phyloP scores from a whole-genome alignment of 2,113 vertebrate genomes.

The Neotoma lepida region DNA sequence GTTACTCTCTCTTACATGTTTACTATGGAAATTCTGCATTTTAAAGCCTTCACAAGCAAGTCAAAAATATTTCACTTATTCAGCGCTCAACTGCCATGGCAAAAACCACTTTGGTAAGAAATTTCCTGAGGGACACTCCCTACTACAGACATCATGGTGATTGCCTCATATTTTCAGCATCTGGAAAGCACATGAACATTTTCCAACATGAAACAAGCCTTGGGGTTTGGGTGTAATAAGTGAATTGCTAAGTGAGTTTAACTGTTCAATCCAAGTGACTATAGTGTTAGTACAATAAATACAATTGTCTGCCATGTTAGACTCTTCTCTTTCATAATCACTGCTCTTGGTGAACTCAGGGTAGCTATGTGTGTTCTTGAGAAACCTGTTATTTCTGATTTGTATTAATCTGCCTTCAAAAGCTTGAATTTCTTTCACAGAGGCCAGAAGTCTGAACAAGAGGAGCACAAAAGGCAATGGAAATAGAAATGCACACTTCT shows the following conservation, averaged over 20 bases:
- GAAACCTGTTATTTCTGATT: neutral
- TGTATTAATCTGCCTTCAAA: slow-evolving; percentile 39
- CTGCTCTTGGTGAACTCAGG: neutral
- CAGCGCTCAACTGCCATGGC: slow-evolving; percentile 73
- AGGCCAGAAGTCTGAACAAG: slow-evolving; percentile 62
- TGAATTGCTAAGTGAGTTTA: slow-evolving; percentile 79
- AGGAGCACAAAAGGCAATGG: slow-evolving; percentile 41
- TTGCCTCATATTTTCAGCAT: slow-evolving; percentile 80
- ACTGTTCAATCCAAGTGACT: slow-evolving; percentile 71
- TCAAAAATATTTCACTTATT: slow-evolving; percentile 78
- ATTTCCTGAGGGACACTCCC: slow-evolving; percentile 79
- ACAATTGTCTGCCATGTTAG: neutral
- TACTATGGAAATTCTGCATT: slow-evolving; percentile 77
- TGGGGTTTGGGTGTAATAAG: slow-evolving; percentile 79
- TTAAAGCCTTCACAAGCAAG: slow-evolving; percentile 81
- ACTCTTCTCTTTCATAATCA: neutral
- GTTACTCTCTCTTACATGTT: slow-evolving; percentile 71
- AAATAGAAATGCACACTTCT: slow-evolving; percentile 53
- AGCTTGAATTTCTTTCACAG: slow-evolving; percentile 60
- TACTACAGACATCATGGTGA: slow-evolving; percentile 72
- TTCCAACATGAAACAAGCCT: slow-evolving; percentile 77
- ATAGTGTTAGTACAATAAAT: slow-evolving; percentile 66
- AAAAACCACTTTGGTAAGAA: slow-evolving; percentile 77
- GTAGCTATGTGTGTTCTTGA: slow-evolving; percentile 40
- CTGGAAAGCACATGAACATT: slow-evolving; percentile 81